Evolutionary conservation across 2,797 vertebrate genomes (phyloP), one percentile per base, ranked within the genome.

Genomic region (Pteronotus mesoamericanus): DNA sequence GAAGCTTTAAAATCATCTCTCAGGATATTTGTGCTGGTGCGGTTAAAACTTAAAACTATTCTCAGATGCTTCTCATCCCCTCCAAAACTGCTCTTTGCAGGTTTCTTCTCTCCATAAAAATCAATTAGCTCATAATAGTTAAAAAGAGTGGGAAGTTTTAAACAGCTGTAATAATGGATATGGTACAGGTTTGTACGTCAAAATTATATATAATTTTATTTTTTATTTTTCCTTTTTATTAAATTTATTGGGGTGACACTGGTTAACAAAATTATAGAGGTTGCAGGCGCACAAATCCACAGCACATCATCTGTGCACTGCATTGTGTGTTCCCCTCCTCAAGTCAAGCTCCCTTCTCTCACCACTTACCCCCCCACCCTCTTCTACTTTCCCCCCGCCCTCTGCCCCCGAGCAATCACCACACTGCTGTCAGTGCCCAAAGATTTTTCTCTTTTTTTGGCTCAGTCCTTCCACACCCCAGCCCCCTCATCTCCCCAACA

Each of bases 1-100:
- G 85, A 96, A 92, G 48, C 80, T 96, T 88, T 95, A 97, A 97
- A 96, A n/a, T 26, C 59, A 96, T 32, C 12, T 94, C 89, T 96
- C 96, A n/a, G n/a, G 55, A 72, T 75, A 37, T 42, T 97, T 95
- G 95, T 14, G 93, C 96, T 95, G 42, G 69, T 88, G 18, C 51
- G 24, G n/a, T 77, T 91, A 53, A 94, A 97, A 57, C 94, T 94
- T 96, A 64, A 96, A 97, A 95, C 82, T 69, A 83, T 90, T 97
- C 92, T 48, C 39, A 89, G 11, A 75, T 84, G 61, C 91, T 94
- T 78, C 69, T 9, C 69, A 94, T 94, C 6, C 79, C 11, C 0
- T 57, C 78, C 44, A 79, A 84, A 93, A 95, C 89, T 94, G 42
- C 5, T 93, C 46, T 91, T 94, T 91, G 69, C n/a, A 46, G 24